Percentiles rank a stretch among this genome's conserved stretches.
phyloP scores from a whole-genome alignment of 2,888 invertebrate genomes.

The Ectobius pallidus region DNA sequence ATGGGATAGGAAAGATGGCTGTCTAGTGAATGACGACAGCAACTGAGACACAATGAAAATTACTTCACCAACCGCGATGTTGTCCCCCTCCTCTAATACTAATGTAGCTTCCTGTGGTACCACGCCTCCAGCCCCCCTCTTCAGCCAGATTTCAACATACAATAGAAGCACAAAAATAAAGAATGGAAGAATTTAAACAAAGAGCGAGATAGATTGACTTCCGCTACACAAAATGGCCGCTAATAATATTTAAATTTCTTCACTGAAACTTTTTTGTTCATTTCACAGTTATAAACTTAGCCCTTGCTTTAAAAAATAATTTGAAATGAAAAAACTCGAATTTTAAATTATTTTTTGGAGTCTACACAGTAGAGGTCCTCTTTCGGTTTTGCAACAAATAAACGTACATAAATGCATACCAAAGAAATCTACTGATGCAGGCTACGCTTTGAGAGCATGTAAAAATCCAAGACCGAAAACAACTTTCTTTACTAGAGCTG shows the following conservation, averaged over 20 bases:
- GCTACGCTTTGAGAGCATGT: too few species aligned
- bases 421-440: too few species aligned
- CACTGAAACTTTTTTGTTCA: not conserved
- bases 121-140: not conserved
- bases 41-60: slow-evolving; percentile 22
- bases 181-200: not conserved
- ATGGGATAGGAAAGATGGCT: slow-evolving; percentile 1
- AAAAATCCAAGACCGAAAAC: too few species aligned
- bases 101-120: slow-evolving; percentile 1
- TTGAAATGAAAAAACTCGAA: too few species aligned
- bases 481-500: too few species aligned
- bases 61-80: slow-evolving; percentile 10
- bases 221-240: slow-evolving; percentile 1
- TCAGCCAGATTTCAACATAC: slow-evolving; percentile 11
- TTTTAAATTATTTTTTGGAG: too few species aligned
- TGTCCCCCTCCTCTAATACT: not conserved
- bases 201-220: not conserved
- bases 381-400: too few species aligned
- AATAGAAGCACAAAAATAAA: slow-evolving; percentile 5
- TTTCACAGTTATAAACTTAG: too few species aligned
- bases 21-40: slow-evolving; percentile 14
- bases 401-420: too few species aligned
- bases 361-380: too few species aligned
- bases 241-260: not conserved
- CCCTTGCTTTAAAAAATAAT: too few species aligned